A percentile compares a stretch with the other conserved stretches of the same genome.
These are phyloP conservation scores for Lasius platythorax DNA, from an alignment of 2,888 invertebrate species.

Conservation along the genomic window DNA sequence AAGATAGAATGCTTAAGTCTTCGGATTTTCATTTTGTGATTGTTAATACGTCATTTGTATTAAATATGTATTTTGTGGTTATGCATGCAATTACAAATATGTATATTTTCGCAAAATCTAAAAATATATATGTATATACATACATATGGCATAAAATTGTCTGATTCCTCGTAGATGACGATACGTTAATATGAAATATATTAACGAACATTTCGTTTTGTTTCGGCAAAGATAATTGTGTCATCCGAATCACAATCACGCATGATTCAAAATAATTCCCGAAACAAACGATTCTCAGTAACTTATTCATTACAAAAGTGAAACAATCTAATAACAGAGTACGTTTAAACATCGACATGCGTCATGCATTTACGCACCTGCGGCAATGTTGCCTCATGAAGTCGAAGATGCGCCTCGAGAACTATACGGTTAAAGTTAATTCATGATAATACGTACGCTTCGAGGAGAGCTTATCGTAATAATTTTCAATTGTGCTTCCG, in stretches of 20 bases:
- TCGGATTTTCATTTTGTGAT: neutral
- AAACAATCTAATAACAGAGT: neutral
- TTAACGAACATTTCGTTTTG: neutral
- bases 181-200: neutral
- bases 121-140: neutral
- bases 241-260: neutral
- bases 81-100: neutral
- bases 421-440: constrained; percentile 24
- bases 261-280: neutral
- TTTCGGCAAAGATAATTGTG: neutral
- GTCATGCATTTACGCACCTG: neutral
- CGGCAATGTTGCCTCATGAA: neutral
- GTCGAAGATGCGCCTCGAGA: neutral
- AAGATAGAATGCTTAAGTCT: neutral
- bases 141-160: neutral
- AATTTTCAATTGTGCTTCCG: constrained; percentile 43
- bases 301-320: constrained; percentile 2
- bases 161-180: neutral
- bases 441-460: neutral
- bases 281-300: neutral
- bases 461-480: constrained; percentile 2
- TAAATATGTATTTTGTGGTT: neutral
- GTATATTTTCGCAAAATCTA: neutral
- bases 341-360: neutral
- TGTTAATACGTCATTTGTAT: neutral